Percentiles rank a stretch among this genome's conserved stretches.
phyloP scores from a whole-genome alignment of 2,888 invertebrate species.

The Pseudoips prasinana region DNA sequence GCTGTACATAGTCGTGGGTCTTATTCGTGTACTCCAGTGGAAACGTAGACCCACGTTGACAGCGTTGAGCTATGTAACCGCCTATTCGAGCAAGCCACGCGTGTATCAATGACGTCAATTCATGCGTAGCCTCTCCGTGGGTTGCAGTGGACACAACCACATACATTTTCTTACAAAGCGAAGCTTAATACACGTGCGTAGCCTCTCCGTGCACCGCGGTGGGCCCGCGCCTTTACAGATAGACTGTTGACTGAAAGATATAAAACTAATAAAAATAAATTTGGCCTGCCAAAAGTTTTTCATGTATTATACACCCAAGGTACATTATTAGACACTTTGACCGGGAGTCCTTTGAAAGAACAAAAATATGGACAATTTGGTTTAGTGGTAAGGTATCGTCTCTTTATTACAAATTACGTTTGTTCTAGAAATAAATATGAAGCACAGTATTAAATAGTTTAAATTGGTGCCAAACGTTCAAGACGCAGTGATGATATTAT shows the following conservation, averaged over 20 bases:
- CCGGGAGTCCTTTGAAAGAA: neutral
- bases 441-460: neutral
- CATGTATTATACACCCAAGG: neutral
- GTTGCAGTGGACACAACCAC: no score
- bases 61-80: no score
- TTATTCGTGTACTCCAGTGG: no score
- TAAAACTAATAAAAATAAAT: neutral
- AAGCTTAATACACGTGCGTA: no score
- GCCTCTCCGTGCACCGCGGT: no score
- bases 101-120: no score
- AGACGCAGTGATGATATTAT: neutral
- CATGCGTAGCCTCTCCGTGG: no score
- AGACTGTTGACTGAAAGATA: neutral
- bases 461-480: neutral
- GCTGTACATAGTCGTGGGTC: no score
- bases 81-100: no score
- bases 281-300: neutral
- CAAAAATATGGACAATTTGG: neutral
- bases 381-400: neutral
- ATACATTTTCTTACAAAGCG: no score
- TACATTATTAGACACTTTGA: neutral
- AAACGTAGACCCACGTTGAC: no score
- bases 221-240: no score
- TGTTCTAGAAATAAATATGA: neutral
- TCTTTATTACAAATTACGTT: neutral